These are phyloP conservation scores for Heliconius charithonia DNA, from an alignment of 2,888 invertebrate genomes.

Conservation along the genomic window DNA sequence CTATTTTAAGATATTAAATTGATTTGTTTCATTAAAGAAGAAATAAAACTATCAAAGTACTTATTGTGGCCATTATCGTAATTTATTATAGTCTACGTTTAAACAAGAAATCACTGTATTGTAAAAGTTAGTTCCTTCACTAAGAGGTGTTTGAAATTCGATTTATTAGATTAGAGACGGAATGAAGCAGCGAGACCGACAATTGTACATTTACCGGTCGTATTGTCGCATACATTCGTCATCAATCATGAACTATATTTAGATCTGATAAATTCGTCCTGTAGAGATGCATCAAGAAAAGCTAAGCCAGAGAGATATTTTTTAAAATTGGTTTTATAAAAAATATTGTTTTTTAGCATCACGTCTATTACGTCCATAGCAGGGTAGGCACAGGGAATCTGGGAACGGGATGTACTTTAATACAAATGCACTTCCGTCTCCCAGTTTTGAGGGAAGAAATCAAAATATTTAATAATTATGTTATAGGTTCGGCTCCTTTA, in stretches of 20 bases:
- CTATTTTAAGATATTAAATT: not conserved
- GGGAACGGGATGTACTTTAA: too few relatives aligned
- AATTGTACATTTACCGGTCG: conserved; percentile 53
- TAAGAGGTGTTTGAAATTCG: conserved; percentile 54
- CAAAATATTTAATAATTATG: too few relatives aligned
- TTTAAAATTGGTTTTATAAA: not conserved
- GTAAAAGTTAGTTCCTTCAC: conserved; percentile 12
- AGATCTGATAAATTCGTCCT: conserved; percentile 33
- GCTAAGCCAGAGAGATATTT: not conserved
- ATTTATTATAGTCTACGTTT: not conserved
- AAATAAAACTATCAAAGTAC: not conserved
- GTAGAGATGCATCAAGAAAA: conserved; percentile 15
- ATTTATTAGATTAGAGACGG: conserved; percentile 58
- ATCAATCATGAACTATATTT: conserved; percentile 44
- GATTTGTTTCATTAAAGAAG: not conserved
- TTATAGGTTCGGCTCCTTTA: too few relatives aligned
- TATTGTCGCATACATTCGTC: conserved; percentile 43
- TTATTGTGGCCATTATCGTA: not conserved
- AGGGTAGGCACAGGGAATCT: too few relatives aligned
- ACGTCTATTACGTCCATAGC: too few relatives aligned
- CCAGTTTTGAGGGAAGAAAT: too few relatives aligned
- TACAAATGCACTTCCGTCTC: too few relatives aligned
- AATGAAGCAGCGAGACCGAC: conserved; percentile 50
- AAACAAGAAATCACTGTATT: not conserved
- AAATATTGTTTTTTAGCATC: too few relatives aligned